Conservation (phyloP, 2,797 vertebrate species). For the Catamblyrhynchus diadema region DNA sequence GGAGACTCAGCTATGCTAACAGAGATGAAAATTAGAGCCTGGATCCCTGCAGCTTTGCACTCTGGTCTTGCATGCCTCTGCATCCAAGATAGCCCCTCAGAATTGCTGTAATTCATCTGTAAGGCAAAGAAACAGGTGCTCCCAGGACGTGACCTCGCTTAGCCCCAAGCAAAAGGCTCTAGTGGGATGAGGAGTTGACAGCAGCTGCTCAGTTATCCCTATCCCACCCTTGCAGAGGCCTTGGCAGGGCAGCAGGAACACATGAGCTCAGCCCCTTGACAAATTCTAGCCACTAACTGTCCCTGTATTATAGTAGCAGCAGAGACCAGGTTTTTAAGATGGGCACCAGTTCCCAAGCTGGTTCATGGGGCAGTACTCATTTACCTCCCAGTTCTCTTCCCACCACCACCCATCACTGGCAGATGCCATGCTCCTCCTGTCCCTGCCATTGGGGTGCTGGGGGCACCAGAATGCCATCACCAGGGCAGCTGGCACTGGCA, state of each 20-base stretch:
- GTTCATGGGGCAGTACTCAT: neutral
- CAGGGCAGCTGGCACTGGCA: neutral
- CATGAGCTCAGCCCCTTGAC: fast-evolving
- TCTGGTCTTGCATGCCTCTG: neutral
- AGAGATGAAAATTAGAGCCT: neutral
- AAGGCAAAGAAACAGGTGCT: neutral
- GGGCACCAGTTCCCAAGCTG: neutral
- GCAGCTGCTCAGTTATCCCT: neutral
- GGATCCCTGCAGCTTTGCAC: neutral
- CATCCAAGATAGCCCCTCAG: neutral
- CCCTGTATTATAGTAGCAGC: fast-evolving
- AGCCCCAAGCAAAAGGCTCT: neutral
- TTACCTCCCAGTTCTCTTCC: neutral
- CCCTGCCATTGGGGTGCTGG: neutral
- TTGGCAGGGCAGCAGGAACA: fast-evolving
- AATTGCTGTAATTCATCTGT: neutral
- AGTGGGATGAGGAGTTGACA: neutral
- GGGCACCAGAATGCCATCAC: neutral
- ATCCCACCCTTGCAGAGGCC: neutral
- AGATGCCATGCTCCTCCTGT: neutral
- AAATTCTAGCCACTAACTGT: fast-evolving
- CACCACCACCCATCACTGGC: neutral
- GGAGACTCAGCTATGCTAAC: neutral
- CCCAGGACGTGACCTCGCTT: fast-evolving
- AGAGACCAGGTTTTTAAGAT: neutral